Base-by-base conservation (phyloP, 2,113 vertebrate genomes). In the Condylura cristata region DNA sequence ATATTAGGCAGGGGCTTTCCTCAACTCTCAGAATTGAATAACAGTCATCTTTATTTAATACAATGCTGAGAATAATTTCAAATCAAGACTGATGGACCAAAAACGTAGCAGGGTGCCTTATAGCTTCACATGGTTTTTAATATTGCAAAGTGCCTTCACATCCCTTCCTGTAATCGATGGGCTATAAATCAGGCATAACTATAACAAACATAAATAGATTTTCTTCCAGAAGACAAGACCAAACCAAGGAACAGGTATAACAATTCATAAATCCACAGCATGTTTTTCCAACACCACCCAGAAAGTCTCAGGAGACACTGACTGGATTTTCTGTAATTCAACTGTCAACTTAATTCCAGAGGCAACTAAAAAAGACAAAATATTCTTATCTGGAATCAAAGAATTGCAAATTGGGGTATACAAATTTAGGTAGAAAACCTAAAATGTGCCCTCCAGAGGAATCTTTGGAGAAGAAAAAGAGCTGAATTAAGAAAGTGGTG, bases 201-300 rank as follows among this genome's bases (percentile, higher is more conserved):
- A 34, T 65, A 94, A 83, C 74, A 63, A 94, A 51, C 51, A 79
- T 65, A 94, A 92, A 72, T 48, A 51, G 63, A 93, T 75, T 83
- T 89, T 60, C 48, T 93, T 85, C 34, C 32, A 30, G 61, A 79
- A 95, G 75, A 82, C 41, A 34, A 90, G 89, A 86, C 58, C 83
- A 94, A 94, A 68, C 30, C 12, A 32, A 22, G 34, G 80, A 79
- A 72, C 24, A 74, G 51, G 24, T 26, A 75, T 79, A 30, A 91
- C 58, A 71, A 65, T n/a, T 86, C 41, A 60, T 66, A 72, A 74
- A 53, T 41, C 68, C 34, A 41, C 44, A 34, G 20, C 12, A 8
- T n/a, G 32, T 74, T 83, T 90, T 74, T 53, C 1, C 66, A 74
- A 41, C 24, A 12, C 44, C 10, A 18, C 48, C 56, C 39, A 74